A percentile compares a stretch with the other conserved stretches of the same genome.
These are phyloP conservation scores for Phorcus lineatus DNA, from an alignment of 2,888 invertebrate species.

Conservation along the genomic window DNA sequence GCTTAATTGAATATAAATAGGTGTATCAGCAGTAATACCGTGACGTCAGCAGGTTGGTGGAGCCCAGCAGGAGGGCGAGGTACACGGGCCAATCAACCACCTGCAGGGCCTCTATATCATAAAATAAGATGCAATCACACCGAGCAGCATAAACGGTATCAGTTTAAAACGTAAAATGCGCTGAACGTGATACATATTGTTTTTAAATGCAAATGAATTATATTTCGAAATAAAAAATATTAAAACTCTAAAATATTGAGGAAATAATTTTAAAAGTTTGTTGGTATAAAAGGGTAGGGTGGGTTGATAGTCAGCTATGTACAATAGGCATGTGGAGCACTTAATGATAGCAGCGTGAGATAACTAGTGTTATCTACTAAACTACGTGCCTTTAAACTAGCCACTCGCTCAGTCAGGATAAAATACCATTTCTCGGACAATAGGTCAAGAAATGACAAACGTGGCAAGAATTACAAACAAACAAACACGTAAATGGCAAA, in stretches of 20 bases:
- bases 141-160: no score
- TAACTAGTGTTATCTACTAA: background rate
- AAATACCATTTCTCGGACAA: background rate
- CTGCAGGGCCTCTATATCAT: no score
- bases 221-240: background rate
- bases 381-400: background rate
- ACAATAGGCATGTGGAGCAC: slow-evolving; percentile 10
- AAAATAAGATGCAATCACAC: no score
- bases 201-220: background rate
- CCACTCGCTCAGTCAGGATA: background rate
- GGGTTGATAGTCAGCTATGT: background rate
- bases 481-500: background rate
- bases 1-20: no score
- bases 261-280: slow-evolving; percentile 9
- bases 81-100: no score
- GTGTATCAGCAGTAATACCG: no score
- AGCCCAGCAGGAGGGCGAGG: no score
- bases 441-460: background rate
- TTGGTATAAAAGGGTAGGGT: slow-evolving; percentile 2
- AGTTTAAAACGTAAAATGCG: background rate
- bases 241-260: slow-evolving; percentile 15
- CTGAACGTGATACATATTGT: background rate
- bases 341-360: background rate
- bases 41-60: no score
- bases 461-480: slow-evolving; percentile 1